Evolutionary conservation across 1,140 invertebrate genomes (phyloP), one percentile per base, ranked within the genome.

Genomic region (Drosophila malerkotliana): DNA sequence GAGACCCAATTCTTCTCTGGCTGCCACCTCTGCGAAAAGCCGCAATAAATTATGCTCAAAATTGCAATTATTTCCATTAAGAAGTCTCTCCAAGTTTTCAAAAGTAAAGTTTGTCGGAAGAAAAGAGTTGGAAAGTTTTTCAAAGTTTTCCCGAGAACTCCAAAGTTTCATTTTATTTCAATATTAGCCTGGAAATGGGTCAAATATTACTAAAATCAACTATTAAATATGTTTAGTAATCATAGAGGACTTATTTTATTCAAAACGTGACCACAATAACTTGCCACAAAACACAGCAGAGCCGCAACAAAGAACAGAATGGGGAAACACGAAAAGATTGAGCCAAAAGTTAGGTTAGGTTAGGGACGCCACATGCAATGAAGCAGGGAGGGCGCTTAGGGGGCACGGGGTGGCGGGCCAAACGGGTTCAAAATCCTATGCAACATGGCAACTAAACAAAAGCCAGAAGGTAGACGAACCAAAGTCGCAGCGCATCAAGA

Each of bases 341-440:
- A 45, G 64, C 55, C 60, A 56, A 85, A 77, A 89, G 85, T 89
- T 89, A 76, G 85, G 85, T 81, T 89, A 89, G 85, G 85, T 90
- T 89, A 89, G 89, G 85, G 85, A 88, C 79, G 79, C 76, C 83
- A 82, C 79, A 82, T 66, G 72, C 69, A 63, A 44, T 24, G 30
- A 56, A 24, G 41, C 71, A 34, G 44, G 44, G 62, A 34, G 57
- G 53, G 21, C 53, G 34, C 52, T 47, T 12, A 10, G 34, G 8
- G 41, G 47, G 15, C 7, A 7, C 18, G 24, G 21, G 37, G 45
- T 41, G 51, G 61, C 34, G 52, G 34, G 63, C 72, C 75, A 84
- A 80, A 89, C 87, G 85, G 78, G 85, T 89, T 89, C 85, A 89
- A 89, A 90, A 90, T 89, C 85, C 85, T 90, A 89, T 89, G 80